Percentiles rank a stretch among this genome's conserved stretches.
Conservation (phyloP, 2,113 vertebrate species). For the Oreochromis aureus region DNA sequence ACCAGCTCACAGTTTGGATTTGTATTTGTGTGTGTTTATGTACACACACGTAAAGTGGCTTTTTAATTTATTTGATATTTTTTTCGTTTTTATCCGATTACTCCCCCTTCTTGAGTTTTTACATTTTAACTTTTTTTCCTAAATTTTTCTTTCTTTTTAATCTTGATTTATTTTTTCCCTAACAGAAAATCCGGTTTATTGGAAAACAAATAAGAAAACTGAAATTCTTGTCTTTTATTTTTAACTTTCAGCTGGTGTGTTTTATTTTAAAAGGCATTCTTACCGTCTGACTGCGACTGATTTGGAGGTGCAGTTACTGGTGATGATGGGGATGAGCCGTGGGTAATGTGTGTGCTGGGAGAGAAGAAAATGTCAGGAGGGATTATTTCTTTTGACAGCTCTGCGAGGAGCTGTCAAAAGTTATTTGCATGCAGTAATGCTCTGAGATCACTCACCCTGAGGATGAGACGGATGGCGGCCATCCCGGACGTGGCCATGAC, state of each 20-base stretch:
- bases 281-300: slow-evolving; percentile 96
- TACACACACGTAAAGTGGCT: background rate
- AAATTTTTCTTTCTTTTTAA: background rate
- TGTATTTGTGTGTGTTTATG: background rate
- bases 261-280: background rate
- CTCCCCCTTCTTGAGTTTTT: background rate
- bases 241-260: background rate
- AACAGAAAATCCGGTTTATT: background rate
- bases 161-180: background rate
- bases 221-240: background rate
- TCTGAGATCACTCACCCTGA: slow-evolving; percentile 79
- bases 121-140: background rate
- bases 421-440: background rate
- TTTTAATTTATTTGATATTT: background rate
- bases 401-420: background rate
- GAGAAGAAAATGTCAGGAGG: background rate
- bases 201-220: background rate
- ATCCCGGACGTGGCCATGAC: slow-evolving; percentile 97
- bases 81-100: background rate
- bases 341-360: slow-evolving; percentile 92
- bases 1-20: background rate
- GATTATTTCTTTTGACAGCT: background rate
- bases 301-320: slow-evolving; percentile 97
- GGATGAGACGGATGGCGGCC: slow-evolving; percentile 91
- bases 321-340: slow-evolving; percentile 96